A percentile compares a stretch with the other conserved stretches of the same genome.
phyloP scores from a whole-genome alignment of 2,888 invertebrate genomes.

The Drosophila limbata region DNA sequence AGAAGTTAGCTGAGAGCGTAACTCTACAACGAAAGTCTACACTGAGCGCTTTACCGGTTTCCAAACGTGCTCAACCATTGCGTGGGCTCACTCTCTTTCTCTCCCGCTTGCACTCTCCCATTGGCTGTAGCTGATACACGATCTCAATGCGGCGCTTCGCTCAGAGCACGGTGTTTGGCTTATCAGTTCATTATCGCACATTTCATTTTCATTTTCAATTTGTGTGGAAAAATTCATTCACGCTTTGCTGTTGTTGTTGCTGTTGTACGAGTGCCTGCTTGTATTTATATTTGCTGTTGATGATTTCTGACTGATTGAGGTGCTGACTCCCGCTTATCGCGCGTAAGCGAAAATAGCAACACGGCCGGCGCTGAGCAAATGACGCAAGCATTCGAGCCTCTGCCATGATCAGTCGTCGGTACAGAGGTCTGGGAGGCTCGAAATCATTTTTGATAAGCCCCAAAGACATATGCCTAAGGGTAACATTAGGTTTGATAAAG shows the following conservation, averaged over 20 bases:
- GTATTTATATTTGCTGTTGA: conserved; percentile 54
- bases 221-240: conserved; percentile 78
- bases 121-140: conserved; percentile 44
- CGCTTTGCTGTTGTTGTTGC: conserved; percentile 33
- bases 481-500: conserved; percentile 18
- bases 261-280: conserved; percentile 14
- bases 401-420: conserved; percentile 17
- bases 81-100: conserved; percentile 19
- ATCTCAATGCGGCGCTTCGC: conserved; percentile 62
- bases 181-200: conserved; percentile 76
- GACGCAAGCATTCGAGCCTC: conserved; percentile 47
- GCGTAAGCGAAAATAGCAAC: conserved; percentile 43
- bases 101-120: conserved; percentile 4
- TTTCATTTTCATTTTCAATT: conserved; percentile 73
- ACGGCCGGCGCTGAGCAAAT: conserved; percentile 42
- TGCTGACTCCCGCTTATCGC: conserved; percentile 67
- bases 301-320: conserved; percentile 73
- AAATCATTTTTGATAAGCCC: conserved; percentile 27
- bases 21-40: conserved; percentile 65
- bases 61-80: conserved; percentile 23
- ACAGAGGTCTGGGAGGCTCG: conserved; percentile 15
- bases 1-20: conserved; percentile 48
- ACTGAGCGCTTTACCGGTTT: conserved; percentile 60
- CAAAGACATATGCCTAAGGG: conserved; percentile 30
- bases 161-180: conserved; percentile 45